A percentile compares a stretch with the other conserved stretches of the same genome.
Evolutionary conservation across 2,113 vertebrate species (phyloP).

Genomic region (Ciconia boyciana): DNA sequence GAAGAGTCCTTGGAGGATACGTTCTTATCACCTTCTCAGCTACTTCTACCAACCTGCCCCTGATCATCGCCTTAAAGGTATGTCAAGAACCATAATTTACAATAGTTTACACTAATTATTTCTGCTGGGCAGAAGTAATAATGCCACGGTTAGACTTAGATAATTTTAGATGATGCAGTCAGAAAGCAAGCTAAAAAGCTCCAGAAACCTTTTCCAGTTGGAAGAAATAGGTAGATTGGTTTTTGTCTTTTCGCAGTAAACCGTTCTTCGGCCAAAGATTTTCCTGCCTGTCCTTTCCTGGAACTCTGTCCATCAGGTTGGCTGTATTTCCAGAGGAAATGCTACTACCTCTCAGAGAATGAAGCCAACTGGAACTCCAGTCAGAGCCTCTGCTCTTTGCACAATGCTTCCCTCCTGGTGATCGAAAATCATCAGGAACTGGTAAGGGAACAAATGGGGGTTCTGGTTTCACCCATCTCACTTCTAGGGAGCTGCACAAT

Average conservation of each 20-base stretch:
- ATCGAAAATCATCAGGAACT: neutral
- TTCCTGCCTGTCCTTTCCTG: neutral
- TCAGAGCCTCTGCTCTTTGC: neutral
- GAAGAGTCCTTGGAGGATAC: neutral
- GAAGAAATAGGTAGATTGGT: neutral
- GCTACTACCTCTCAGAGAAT: neutral
- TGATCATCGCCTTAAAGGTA: neutral
- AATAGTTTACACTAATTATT: neutral
- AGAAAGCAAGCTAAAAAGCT: neutral
- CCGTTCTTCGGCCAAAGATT: neutral
- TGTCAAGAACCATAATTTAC: neutral
- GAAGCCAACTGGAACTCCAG: conserved; percentile 40
- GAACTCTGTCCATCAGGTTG: conserved; percentile 42
- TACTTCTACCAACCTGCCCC: neutral
- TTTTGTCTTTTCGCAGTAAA: conserved; percentile 1
- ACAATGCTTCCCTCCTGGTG: conserved; percentile 40
- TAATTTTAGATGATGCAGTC: neutral
- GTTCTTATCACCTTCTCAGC: neutral
- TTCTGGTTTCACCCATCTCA: neutral
- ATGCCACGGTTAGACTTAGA: neutral
- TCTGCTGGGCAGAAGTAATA: neutral
- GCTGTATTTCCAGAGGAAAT: conserved; percentile 49
- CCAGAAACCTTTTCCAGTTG: neutral
- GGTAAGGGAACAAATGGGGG: neutral
- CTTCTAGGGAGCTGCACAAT: neutral